These are phyloP conservation scores for Cyphomyrus plagiostoma DNA, from an alignment of 2,113 vertebrate species.

Conservation along the genomic window DNA sequence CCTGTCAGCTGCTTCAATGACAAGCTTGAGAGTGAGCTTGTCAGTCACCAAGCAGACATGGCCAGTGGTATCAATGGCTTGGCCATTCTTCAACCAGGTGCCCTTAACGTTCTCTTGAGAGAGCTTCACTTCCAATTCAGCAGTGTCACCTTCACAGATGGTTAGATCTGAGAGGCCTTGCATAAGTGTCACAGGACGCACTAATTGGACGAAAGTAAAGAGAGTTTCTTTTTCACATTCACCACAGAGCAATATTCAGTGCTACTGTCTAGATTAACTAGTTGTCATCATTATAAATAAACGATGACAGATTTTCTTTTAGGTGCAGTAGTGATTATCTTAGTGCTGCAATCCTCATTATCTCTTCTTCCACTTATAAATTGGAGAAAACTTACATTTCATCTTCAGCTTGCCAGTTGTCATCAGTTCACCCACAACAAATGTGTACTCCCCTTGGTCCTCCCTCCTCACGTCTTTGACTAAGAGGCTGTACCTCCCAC, in stretches of 20 bases:
- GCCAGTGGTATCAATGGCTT: conserved; percentile 69
- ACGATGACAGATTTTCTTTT: neutral
- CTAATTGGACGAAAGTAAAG: conserved; percentile 46
- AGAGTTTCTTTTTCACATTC: neutral
- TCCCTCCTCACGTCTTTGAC: conserved; percentile 90
- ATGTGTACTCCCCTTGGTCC: conserved; percentile 91
- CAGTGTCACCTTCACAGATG: conserved; percentile 93
- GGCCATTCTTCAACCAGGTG: conserved; percentile 81
- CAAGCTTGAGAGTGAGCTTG: conserved; percentile 84
- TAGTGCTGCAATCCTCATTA: neutral
- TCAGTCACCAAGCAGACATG: conserved; percentile 84
- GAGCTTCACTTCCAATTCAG: conserved; percentile 88
- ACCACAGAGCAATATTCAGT: neutral
- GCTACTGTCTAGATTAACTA: neutral
- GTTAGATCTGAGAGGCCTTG: conserved; percentile 85
- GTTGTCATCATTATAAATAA: neutral
- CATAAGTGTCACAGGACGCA: conserved; percentile 82
- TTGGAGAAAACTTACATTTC: conserved; percentile 71
- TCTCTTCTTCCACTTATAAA: neutral
- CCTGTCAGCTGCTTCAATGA: conserved; percentile 84
- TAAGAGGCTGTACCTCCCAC: conserved; percentile 82
- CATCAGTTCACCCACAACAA: conserved; percentile 72
- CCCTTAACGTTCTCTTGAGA: conserved; percentile 91
- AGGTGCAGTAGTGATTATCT: neutral
- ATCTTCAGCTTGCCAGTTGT: conserved; percentile 83